Evolutionary conservation across 1,140 invertebrate species (phyloP).

Genomic region (Centruroides sculpturatus): DNA sequence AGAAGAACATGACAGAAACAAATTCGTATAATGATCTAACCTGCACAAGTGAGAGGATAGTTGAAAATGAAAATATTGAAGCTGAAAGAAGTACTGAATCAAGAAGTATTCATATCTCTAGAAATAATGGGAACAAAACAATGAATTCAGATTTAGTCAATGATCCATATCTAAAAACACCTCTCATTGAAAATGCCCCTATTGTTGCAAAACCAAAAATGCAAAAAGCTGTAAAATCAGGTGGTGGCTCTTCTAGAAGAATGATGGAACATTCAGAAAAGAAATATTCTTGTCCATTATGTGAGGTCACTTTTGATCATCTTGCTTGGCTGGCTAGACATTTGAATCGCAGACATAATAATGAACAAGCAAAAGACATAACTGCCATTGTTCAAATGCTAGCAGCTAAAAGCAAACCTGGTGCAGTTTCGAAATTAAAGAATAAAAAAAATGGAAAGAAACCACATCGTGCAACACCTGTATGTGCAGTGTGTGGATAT

Average conservation of each 20-base stretch:
- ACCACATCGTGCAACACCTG: neutral
- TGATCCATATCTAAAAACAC: too few species aligned
- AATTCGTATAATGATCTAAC: neutral
- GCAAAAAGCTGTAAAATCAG: conserved; percentile 33
- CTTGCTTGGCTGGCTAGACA: conserved; percentile 14
- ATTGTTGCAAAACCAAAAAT: conserved; percentile 30
- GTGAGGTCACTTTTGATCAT: conserved; percentile 15
- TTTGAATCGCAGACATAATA: conserved; percentile 10
- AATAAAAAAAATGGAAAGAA: too few species aligned
- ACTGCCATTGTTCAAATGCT: conserved; percentile 3
- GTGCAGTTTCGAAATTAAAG: too few species aligned
- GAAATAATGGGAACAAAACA: too few species aligned
- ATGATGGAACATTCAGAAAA: conserved; percentile 18
- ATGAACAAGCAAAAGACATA: conserved; percentile 9
- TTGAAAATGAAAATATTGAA: too few species aligned
- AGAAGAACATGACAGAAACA: conserved; percentile 7
- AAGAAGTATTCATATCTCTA: too few species aligned
- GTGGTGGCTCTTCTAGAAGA: conserved; percentile 36
- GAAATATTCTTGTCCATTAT: conserved; percentile 13
- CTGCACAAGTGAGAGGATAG: too few species aligned
- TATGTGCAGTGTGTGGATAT: conserved; percentile 55
- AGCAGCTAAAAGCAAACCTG: too few species aligned
- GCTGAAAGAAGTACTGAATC: too few species aligned
- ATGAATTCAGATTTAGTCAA: too few species aligned
- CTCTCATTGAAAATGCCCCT: conserved; percentile 30